These are phyloP conservation scores for Trissolcus japonicus DNA, from an alignment of 2,888 invertebrate genomes.

Conservation along the genomic window DNA sequence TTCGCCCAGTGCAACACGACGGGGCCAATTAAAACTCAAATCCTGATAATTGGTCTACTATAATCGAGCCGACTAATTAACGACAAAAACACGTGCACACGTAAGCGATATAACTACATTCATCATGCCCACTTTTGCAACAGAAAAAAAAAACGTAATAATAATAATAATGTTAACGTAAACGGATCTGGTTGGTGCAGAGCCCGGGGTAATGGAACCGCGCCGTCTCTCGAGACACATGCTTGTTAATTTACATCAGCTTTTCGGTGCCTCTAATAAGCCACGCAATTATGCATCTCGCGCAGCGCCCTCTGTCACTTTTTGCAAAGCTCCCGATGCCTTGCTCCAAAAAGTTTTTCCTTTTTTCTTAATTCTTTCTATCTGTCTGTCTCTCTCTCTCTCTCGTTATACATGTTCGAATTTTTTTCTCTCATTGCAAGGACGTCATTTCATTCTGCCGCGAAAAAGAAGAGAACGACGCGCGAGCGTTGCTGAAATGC, in stretches of 20 bases:
- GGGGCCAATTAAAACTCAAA: conserved; percentile 11
- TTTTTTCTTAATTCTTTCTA: not conserved
- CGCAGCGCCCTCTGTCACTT: conserved; percentile 22
- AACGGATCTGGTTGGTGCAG: conserved; percentile 13
- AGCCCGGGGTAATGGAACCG: conserved; percentile 14
- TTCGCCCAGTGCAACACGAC: not conserved
- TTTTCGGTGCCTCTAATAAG: conserved; percentile 51
- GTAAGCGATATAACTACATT: conserved; percentile 2
- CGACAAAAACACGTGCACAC: not conserved
- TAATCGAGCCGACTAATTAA: conserved; percentile 13
- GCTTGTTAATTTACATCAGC: conserved; percentile 48
- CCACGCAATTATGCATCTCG: conserved; percentile 49
- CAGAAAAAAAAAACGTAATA: not conserved
- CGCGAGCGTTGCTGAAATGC: conserved; percentile 14
- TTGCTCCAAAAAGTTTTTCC: too few relatives aligned
- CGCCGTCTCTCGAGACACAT: conserved; percentile 47
- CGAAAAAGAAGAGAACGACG: conserved; percentile 26
- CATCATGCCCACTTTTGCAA: not conserved
- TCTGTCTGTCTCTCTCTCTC: conserved; percentile 8
- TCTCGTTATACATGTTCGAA: not conserved
- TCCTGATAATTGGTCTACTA: not conserved
- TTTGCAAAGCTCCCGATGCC: too few relatives aligned
- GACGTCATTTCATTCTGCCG: conserved; percentile 29
- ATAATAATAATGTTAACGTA: too few relatives aligned
- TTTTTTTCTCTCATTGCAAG: conserved; percentile 15